Evolutionary conservation across 2,888 invertebrate genomes (phyloP), one percentile per base, ranked within the genome.

Genomic region (Cerastis rubricosa): DNA sequence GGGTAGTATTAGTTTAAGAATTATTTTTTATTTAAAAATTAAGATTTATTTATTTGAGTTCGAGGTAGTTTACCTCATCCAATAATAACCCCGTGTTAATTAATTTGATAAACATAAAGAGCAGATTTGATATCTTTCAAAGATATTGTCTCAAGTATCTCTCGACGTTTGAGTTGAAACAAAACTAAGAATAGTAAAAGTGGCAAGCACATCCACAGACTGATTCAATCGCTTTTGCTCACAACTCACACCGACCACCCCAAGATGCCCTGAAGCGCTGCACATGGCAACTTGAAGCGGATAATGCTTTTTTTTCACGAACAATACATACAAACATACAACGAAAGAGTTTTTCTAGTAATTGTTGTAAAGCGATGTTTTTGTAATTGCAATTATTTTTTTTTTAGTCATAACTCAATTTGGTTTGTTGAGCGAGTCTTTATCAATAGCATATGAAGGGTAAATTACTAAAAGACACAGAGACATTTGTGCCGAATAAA

Each of bases 281-380:
- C 95, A 95, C 93, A 96, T 95, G 95, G 92, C 92, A 86, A 85
- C 77, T 80, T 74, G 70, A 85, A 84, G 83, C 83, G 75, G 73
- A 88, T 87, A 89, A 88, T 85, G 63, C 79, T 75, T 73, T 83
- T 85, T 85, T 89, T 89, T 79, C 74, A 65, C 68, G 57, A 76
- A 87, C 81, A 90, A 89, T 81, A 80, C 79, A 72, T 22, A 79
- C 80, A 75, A 83, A 69, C 59, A 84, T 66, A 82, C 71, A 74
- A 79, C 75, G 71, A 71, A 74, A 22, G 64, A 66, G 70, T 86
- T 85, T 81, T 85, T 87, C 83, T 81, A 81, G 75, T 85, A 80
- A 87, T 87, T 85, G 85, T 71, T 88, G 72, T 76, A 17, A 84
- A 74, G 59, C 40, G 68, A 83, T 79, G 72, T 76, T 81, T 40